A percentile compares a stretch with the other conserved stretches of the same genome.
Conservation (phyloP, 2,797 vertebrate species). For the Varecia variegata region DNA sequence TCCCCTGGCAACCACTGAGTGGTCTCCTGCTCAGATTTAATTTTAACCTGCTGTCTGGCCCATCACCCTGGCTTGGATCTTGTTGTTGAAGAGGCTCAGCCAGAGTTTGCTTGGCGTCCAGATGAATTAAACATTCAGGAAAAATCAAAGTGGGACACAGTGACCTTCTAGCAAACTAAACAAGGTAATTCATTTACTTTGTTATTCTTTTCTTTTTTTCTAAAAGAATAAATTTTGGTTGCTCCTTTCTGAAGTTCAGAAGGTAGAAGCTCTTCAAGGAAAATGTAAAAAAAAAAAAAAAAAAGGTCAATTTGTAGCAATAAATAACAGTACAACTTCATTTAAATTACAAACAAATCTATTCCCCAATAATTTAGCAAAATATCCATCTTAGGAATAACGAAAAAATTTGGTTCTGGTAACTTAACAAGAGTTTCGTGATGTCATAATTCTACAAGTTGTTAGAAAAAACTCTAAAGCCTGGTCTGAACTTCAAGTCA, state of each 20-base stretch:
- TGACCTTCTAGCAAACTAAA: constrained; percentile 48
- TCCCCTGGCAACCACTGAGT: neutral
- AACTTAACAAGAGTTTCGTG: neutral
- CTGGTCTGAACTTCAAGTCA: neutral
- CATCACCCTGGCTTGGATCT: neutral
- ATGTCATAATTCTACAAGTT: neutral
- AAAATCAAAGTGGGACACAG: constrained; percentile 4
- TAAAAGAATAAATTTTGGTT: neutral
- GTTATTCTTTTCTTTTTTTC: neutral
- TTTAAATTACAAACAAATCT: constrained; percentile 24
- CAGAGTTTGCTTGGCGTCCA: constrained; percentile 5
- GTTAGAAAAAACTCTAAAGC: neutral
- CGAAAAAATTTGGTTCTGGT: neutral
- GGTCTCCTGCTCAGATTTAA: constrained; percentile 11
- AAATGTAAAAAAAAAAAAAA: neutral
- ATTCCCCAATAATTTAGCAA: neutral
- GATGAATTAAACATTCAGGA: constrained; percentile 53
- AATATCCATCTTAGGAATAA: neutral
- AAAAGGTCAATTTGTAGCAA: neutral
- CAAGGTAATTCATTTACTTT: constrained; percentile 59
- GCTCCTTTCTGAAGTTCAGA: constrained; percentile 15
- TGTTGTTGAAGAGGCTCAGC: neutral
- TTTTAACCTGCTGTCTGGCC: constrained; percentile 34
- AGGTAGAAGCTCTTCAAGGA: neutral
- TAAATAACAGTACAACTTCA: neutral